Evolutionary conservation across 2,797 vertebrate genomes (phyloP).

Genomic region (Pogonophryne albipinna): DNA sequence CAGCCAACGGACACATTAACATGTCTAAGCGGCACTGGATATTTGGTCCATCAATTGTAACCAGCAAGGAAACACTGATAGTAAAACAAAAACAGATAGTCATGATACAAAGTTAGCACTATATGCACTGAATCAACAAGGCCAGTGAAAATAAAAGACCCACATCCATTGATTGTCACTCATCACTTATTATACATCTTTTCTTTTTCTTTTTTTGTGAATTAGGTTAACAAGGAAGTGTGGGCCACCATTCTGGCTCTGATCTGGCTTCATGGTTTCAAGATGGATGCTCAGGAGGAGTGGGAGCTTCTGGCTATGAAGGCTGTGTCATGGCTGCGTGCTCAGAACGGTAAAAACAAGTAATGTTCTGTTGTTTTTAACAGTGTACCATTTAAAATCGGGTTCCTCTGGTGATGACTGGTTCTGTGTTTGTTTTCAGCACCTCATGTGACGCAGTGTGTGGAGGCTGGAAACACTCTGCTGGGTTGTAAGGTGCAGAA

Average conservation of each 20-base stretch:
- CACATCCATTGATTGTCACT: too few species aligned
- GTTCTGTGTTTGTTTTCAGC: constrained; percentile 42
- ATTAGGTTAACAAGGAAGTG: constrained; percentile 66
- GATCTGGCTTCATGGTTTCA: constrained; percentile 84
- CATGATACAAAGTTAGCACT: too few species aligned
- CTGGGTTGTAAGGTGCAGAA: constrained; percentile 58
- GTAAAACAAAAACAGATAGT: too few species aligned
- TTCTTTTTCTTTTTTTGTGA: neutral
- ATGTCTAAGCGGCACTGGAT: too few species aligned
- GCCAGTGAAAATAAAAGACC: too few species aligned
- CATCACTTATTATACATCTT: too few species aligned
- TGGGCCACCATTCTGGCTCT: constrained; percentile 88
- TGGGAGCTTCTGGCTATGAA: constrained; percentile 88
- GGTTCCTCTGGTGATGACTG: neutral
- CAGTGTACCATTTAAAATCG: neutral
- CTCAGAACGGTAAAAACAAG: constrained; percentile 76
- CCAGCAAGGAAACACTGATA: too few species aligned
- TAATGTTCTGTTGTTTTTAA: neutral
- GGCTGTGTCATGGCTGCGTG: constrained; percentile 81
- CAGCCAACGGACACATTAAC: too few species aligned
- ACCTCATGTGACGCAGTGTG: constrained; percentile 53
- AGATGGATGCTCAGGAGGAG: constrained; percentile 74
- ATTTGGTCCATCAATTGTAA: too few species aligned
- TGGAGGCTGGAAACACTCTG: constrained; percentile 67
- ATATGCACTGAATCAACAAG: too few species aligned